Conservation (phyloP, 2,888 invertebrate species). For the Drosophila nr. fundita region DNA sequence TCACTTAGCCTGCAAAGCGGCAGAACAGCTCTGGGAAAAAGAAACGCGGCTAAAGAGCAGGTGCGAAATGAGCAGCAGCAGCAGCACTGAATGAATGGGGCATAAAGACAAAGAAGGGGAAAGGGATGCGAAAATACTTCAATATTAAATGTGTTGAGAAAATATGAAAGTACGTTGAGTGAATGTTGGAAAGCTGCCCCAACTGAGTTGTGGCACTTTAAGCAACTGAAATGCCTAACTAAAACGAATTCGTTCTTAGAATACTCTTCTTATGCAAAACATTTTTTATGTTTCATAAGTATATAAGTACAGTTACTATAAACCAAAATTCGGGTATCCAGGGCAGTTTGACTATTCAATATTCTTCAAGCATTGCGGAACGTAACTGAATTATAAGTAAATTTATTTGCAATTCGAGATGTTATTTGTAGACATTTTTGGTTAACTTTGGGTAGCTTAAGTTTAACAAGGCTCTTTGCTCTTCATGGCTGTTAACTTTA, state of each 20-base stretch:
- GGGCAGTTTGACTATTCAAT: neutral
- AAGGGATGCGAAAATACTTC: slow-evolving; percentile 5
- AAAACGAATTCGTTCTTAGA: neutral
- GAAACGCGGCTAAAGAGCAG: slow-evolving; percentile 34
- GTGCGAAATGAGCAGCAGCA: slow-evolving; percentile 45
- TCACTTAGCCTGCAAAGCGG: slow-evolving; percentile 55
- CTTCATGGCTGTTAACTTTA: neutral
- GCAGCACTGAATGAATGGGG: slow-evolving; percentile 3
- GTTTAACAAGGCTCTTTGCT: neutral
- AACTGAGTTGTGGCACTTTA: slow-evolving; percentile 2
- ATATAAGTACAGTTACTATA: neutral
- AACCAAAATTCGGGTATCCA: neutral
- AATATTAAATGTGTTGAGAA: slow-evolving; percentile 54
- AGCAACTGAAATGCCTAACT: slow-evolving; percentile 2
- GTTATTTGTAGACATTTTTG: neutral
- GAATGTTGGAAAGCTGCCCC: slow-evolving; percentile 21
- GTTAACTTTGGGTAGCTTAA: neutral
- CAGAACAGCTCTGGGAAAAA: slow-evolving; percentile 21
- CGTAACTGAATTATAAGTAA: neutral
- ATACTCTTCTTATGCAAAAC: neutral
- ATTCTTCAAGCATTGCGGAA: neutral
- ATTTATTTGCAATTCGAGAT: neutral
- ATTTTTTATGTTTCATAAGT: neutral
- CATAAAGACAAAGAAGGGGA: slow-evolving; percentile 2
- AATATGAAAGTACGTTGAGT: slow-evolving; percentile 34